Base-by-base conservation (phyloP, 2,797 vertebrate species). In the Atherinosoma microstoma region DNA sequence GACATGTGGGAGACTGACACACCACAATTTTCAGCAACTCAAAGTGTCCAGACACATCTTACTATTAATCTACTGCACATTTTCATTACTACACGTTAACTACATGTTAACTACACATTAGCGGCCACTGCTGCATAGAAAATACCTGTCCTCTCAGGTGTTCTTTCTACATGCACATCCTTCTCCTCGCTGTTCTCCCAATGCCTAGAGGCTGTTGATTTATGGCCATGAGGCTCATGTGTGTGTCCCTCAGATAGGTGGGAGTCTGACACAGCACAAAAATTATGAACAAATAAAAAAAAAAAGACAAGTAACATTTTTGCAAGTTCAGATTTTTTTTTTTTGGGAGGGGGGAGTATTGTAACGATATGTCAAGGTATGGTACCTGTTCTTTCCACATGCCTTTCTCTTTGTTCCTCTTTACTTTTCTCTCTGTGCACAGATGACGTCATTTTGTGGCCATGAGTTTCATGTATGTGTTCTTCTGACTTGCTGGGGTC, bases 71-170 rank as follows among this genome's bases (percentile, higher is more conserved):
- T 34, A 3, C 32, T 5, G 20, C 20, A 47, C 45, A n/a, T 47
- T 47, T 47, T 47, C 6, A 47, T n/a, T 20, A 42, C 40, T 35
- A 35, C 34, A 35, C 6, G 6, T 35, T 35, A 35, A 47, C 45
- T 49, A 49, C 47, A 49, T 4, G 9, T 22, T 49, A 22, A 29
- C 45, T 68, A 27, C 64, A 79, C 4, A 0, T 30, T 15, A 16
- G 58, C 53, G 58, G 36, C 35, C 24, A 30, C n/a, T 35, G 12
- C 4, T 56, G 11, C 30, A 12, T 11, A n/a, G 29, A 1, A 34
- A 54, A 69, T 84, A 88, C 84, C 83, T 85, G 64, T 61, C 20
- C 42, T 75, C 27, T 76, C 73, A 20, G 34, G 5, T 15, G 64
- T 62, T 58, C 63, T 75, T 58, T 56, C 32, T 56, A 8, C 40